Percentiles rank a stretch among this genome's conserved stretches.
These are phyloP conservation scores for Nomada ruficornis DNA, from an alignment of 2,888 invertebrate species.

Conservation along the genomic window DNA sequence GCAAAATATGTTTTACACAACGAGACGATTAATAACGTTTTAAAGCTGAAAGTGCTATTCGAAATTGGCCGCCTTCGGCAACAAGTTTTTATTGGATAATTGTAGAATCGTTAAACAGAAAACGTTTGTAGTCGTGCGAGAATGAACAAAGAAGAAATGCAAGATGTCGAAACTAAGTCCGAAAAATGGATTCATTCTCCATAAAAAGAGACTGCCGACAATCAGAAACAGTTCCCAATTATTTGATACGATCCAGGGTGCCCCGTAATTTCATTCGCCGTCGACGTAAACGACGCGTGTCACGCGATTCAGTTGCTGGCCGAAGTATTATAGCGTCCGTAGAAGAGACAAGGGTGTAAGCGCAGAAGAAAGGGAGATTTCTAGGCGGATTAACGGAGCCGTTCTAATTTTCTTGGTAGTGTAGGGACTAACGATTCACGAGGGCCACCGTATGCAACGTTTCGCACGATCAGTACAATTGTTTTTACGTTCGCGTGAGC, in stretches of 20 bases:
- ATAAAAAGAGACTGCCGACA: not conserved
- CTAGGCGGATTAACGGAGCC: not conserved
- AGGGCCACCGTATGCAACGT: not conserved
- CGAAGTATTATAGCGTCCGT: not conserved
- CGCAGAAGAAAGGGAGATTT: not conserved
- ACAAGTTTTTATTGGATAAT: no score
- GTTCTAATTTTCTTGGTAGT: slow-evolving; percentile 10
- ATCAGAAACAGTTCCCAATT: slow-evolving; percentile 9
- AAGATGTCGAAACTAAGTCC: not conserved
- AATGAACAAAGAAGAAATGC: no score
- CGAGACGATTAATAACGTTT: no score
- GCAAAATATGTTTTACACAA: not conserved
- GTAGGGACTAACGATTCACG: not conserved
- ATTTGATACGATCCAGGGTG: slow-evolving; percentile 27
- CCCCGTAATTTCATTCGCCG: not conserved
- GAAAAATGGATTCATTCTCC: slow-evolving; percentile 5
- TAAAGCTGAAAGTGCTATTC: no score
- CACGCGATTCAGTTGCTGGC: slow-evolving; percentile 30
- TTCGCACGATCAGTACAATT: slow-evolving; percentile 1
- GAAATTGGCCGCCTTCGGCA: no score
- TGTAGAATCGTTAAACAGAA: no score
- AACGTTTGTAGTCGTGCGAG: no score
- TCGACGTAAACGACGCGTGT: slow-evolving; percentile 28
- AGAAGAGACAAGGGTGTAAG: no score
- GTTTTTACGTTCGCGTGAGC: not conserved